Conservation (phyloP, 2,888 invertebrate genomes). For the Folsomia manolachei region DNA sequence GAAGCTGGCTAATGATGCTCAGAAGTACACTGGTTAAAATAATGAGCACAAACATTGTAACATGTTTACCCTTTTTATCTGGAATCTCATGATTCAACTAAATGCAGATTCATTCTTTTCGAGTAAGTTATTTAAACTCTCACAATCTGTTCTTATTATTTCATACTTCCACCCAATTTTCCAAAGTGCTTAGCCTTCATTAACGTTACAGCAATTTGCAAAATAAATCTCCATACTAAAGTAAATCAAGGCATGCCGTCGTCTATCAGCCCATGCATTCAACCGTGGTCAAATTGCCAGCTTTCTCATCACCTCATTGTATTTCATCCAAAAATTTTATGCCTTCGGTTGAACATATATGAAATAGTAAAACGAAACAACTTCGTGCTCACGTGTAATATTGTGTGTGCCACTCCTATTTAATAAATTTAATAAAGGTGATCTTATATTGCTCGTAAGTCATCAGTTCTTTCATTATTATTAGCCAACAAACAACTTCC, state of each 20-base stretch:
- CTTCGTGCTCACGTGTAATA: not conserved
- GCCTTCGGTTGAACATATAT: not conserved
- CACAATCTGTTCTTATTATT: not conserved
- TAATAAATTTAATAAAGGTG: constrained; percentile 1
- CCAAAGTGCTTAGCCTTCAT: not conserved
- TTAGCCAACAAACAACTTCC: not conserved
- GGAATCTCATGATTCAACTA: too few species aligned
- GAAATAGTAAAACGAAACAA: not conserved
- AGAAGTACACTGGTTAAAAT: too few species aligned
- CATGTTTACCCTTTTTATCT: too few species aligned
- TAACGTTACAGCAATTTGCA: not conserved
- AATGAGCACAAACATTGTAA: too few species aligned
- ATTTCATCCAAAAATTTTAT: not conserved
- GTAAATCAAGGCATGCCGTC: not conserved
- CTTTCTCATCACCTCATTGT: not conserved
- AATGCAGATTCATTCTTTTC: too few species aligned
- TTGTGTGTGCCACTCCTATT: constrained; percentile 1
- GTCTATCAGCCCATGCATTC: not conserved
- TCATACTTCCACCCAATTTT: not conserved
- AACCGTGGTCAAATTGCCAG: not conserved
- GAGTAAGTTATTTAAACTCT: not conserved
- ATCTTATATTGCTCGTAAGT: not conserved
- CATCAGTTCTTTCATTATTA: not conserved
- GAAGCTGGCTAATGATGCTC: too few species aligned
- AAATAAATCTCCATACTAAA: not conserved